Evolutionary conservation across 2,888 invertebrate genomes (phyloP).

Genomic region (Athrips mouffetella): DNA sequence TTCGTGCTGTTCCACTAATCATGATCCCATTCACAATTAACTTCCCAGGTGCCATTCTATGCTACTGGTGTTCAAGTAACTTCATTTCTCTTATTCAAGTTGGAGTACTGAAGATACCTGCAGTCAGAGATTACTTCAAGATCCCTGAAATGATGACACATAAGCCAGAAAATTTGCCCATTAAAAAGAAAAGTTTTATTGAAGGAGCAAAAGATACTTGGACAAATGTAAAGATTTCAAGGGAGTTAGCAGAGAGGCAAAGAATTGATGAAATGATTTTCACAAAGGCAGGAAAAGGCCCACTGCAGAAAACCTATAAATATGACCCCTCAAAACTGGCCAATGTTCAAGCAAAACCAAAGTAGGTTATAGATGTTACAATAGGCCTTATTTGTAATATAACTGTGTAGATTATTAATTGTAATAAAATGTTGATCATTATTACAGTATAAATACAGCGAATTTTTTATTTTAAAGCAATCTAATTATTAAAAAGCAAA

Average conservation of each 20-base stretch:
- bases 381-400: constrained; percentile 4
- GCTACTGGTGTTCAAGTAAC: constrained; percentile 95
- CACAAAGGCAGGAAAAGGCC: constrained; percentile 90
- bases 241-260: constrained; percentile 86
- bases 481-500: no score
- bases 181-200: constrained; percentile 87
- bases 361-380: constrained; percentile 42
- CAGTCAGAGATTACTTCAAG: constrained; percentile 85
- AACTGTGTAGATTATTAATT: constrained; percentile 15
- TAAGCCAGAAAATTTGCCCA: constrained; percentile 76
- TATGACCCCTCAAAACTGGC: constrained; percentile 86
- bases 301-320: constrained; percentile 91
- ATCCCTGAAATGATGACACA: constrained; percentile 82
- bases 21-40: constrained; percentile 91
- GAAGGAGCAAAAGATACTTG: constrained; percentile 89
- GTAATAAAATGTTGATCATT: constrained; percentile 19
- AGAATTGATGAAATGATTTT: constrained; percentile 88
- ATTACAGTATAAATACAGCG: not conserved
- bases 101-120: constrained; percentile 84
- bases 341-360: constrained; percentile 76
- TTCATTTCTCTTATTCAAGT: constrained; percentile 91
- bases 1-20: constrained; percentile 86
- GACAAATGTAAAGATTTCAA: constrained; percentile 88
- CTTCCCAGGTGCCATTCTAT: constrained; percentile 92
- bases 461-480: no score